These are phyloP conservation scores for Denticeps clupeoides DNA, from an alignment of 2,797 vertebrate genomes.

Conservation along the genomic window DNA sequence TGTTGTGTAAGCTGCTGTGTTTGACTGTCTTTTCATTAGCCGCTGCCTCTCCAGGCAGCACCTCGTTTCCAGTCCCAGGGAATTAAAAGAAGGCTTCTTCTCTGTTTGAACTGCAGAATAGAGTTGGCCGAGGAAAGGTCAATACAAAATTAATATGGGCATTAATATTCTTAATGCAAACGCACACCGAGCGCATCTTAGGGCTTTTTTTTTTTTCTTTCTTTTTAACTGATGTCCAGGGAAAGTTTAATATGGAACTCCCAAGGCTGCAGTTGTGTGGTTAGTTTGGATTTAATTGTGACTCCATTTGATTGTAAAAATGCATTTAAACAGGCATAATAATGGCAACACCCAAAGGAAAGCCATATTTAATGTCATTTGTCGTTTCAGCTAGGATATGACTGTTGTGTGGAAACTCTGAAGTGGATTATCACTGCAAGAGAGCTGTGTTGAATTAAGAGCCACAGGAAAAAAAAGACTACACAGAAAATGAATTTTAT, in stretches of 20 bases:
- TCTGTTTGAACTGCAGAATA: constrained; percentile 55
- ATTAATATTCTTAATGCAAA: constrained; percentile 67
- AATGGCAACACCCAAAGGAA: no score
- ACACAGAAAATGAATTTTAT: no score
- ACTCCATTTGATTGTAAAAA: no score
- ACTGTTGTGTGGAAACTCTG: no score
- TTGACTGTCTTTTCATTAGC: constrained; percentile 33
- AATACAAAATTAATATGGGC: constrained; percentile 61
- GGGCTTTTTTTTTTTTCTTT: no score
- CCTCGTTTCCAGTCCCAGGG: constrained; percentile 32
- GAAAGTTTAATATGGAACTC: constrained; percentile 52
- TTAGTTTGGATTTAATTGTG: no score
- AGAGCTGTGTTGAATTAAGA: no score
- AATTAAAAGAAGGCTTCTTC: constrained; percentile 50
- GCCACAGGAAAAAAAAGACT: no score
- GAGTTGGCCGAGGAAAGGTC: constrained; percentile 55
- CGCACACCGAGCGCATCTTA: constrained; percentile 32
- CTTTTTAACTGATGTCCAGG: constrained; percentile 51
- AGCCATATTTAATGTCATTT: no score
- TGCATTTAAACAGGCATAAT: no score
- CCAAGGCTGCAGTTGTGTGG: constrained; percentile 21
- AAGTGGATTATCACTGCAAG: no score
- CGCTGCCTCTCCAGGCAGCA: neutral
- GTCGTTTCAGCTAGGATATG: no score
- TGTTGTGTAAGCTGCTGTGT: constrained; percentile 30